Evolutionary conservation across 2,888 invertebrate species (phyloP), one percentile per base, ranked within the genome.

Genomic region (Melanchra persicariae): DNA sequence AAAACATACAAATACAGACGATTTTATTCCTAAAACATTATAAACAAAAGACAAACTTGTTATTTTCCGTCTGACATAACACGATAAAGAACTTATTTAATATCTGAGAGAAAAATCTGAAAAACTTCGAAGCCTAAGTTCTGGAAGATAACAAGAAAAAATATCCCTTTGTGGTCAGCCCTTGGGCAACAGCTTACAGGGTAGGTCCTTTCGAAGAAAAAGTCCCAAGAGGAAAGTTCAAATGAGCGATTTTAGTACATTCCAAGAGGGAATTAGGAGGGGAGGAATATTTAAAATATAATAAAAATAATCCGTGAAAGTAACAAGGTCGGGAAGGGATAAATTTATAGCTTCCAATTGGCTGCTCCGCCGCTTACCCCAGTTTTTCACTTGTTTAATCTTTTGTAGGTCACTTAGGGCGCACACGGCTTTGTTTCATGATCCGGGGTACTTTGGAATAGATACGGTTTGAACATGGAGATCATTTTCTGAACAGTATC

Each of bases 311-410:
- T 78, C 69, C 72, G 70, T 43, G 66, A 68, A 76, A 74, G 76
- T 81, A 83, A 85, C 84, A 85, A 83, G 77, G 79, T 73, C 60
- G 69, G 73, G 43, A 71, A 75, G 84, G 82, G 82, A 85, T 80
- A 86, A 87, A 87, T 86, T 86, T 86, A 87, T 86, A 75, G 82
- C 79, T 89, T 90, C 87, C 89, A 83, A 87, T 85, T 83, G 87
- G 76, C 73, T 85, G 85, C 77, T 70, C 76, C 66, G 60, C 74
- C 75, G 70, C 62, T 85, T 77, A 83, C 73, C 73, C 82, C 74
- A 83, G 79, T 87, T 87, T 86, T 82, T 84, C 77, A 76, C 77
- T 72, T 83, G 82, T 65, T 85, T 84, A 88, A 88, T 89, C 85
- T 88, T 81, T 79, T 80, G 73, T 80, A 73, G 78, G 71, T 83